Evolutionary conservation across 1,140 invertebrate species (phyloP), one percentile per base, ranked within the genome.

Genomic region (Papilio polytes): DNA sequence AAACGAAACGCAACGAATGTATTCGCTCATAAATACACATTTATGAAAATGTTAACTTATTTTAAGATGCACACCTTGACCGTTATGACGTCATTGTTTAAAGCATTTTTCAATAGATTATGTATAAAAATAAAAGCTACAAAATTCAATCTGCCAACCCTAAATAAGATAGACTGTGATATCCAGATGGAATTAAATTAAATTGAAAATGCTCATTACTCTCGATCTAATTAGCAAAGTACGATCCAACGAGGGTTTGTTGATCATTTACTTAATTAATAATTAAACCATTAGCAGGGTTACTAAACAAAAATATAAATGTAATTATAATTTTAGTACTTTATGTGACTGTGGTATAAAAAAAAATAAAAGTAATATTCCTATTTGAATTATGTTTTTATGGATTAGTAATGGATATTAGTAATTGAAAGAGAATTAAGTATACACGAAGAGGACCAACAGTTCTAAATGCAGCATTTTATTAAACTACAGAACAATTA

Each of bases 21-120:
- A 26, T 70, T 70, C 63, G 22, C 63, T 70, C 4, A 70, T 70
- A 70, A 70, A 70, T 31, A 70, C 26, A 66, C 8, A 63, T 70
- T 70, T 70, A 36, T 70, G 63, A 70, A 70, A 70, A 70, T 70
- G 22, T 26, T 66, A 15, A 26, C 10, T 31, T 22, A 59, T 59
- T 26, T 66, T 66, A 66, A 66, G 59, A 66, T 66, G 22, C 59
- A 66, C 26, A 66, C 59, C 59, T 26, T 66, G 59, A 26, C 59
- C 10, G 20, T 3, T 66, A 31, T 66, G 22, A 66, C 20, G 56
- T 59, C 3, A 56, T 56, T 22, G 18, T 56, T 26, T 26, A 70
- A 15, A 31, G 26, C 26, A 70, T 31, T 70, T 70, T 10, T 22
- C 20, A 66, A 31, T 12, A 22, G 59, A 66, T 66, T 26, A 26